Conservation (phyloP, 2,888 invertebrate genomes). For the Agrilus mali region DNA sequence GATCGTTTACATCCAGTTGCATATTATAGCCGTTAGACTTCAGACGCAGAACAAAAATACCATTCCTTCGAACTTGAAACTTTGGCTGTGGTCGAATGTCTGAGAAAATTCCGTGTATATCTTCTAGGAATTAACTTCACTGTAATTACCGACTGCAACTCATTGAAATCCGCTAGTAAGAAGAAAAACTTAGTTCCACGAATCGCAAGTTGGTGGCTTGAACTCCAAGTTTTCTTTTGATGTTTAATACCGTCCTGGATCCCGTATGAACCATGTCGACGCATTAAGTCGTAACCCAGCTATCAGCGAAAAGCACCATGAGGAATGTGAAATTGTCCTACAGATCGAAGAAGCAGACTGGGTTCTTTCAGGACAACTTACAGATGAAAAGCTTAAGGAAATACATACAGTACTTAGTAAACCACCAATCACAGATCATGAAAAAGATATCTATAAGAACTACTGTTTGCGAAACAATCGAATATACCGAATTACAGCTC, state of each 20-base stretch:
- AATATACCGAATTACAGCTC: too few species aligned
- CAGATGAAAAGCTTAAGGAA: too few species aligned
- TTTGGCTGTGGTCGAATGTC: conserved; percentile 23
- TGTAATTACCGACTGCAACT: conserved; percentile 18
- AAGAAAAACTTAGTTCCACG: neutral
- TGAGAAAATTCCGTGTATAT: conserved; percentile 24
- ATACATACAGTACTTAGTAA: too few species aligned
- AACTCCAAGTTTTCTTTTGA: conserved; percentile 16
- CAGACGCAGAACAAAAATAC: conserved; percentile 21
- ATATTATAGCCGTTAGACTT: conserved; percentile 23
- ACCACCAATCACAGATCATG: too few species aligned
- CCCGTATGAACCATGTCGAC: conserved; percentile 21
- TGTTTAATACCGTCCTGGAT: conserved; percentile 15
- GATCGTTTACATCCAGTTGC: conserved; percentile 17
- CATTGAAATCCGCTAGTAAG: conserved; percentile 3
- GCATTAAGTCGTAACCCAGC: conserved; percentile 18
- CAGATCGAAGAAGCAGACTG: too few species aligned
- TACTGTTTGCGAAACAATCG: too few species aligned
- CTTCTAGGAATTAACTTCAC: conserved; percentile 21
- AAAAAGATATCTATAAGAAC: too few species aligned
- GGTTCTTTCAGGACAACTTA: too few species aligned
- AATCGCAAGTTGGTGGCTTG: conserved; percentile 1
- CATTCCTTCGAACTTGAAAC: too few species aligned
- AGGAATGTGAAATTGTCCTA: too few species aligned
- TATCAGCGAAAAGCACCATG: conserved; percentile 8